These are phyloP conservation scores for Tragelaphus scriptus DNA, from an alignment of 2,113 vertebrate species.

Conservation along the genomic window DNA sequence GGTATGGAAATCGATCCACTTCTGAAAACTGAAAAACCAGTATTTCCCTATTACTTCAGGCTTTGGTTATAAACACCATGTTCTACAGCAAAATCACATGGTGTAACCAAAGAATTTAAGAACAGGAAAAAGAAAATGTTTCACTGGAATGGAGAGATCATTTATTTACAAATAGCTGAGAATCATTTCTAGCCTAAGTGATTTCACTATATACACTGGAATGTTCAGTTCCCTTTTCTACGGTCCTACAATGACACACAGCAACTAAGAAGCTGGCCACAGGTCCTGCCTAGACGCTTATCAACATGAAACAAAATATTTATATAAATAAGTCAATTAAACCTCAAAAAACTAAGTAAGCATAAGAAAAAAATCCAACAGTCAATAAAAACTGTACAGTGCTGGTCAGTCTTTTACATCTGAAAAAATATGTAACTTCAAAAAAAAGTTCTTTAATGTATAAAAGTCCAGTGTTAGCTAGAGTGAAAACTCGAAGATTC, in stretches of 20 bases:
- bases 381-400: constrained; percentile 85
- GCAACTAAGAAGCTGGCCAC: constrained; percentile 79
- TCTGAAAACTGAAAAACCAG: constrained; percentile 70
- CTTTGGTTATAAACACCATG: constrained; percentile 82
- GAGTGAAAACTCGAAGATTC: constrained; percentile 98
- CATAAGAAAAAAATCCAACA: constrained; percentile 76
- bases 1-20: constrained; percentile 67
- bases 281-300: constrained; percentile 84
- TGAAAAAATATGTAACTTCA: constrained; percentile 63
- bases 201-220: constrained; percentile 70
- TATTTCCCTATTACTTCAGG: constrained; percentile 59
- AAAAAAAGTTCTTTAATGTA: constrained; percentile 72
- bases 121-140: constrained; percentile 46
- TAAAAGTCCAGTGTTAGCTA: constrained; percentile 85
- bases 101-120: constrained; percentile 73
- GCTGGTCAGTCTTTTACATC: constrained; percentile 82
- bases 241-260: constrained; percentile 69
- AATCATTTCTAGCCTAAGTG: constrained; percentile 73
- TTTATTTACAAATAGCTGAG: constrained; percentile 77
- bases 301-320: constrained; percentile 71
- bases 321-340: constrained; percentile 86
- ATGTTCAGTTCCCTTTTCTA: constrained; percentile 75
- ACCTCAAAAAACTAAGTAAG: constrained; percentile 77
- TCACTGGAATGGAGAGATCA: constrained; percentile 64
- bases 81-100: constrained; percentile 76